Evolutionary conservation across 2,888 invertebrate species (phyloP), one percentile per base, ranked within the genome.

Genomic region (Cotesia congregata): DNA sequence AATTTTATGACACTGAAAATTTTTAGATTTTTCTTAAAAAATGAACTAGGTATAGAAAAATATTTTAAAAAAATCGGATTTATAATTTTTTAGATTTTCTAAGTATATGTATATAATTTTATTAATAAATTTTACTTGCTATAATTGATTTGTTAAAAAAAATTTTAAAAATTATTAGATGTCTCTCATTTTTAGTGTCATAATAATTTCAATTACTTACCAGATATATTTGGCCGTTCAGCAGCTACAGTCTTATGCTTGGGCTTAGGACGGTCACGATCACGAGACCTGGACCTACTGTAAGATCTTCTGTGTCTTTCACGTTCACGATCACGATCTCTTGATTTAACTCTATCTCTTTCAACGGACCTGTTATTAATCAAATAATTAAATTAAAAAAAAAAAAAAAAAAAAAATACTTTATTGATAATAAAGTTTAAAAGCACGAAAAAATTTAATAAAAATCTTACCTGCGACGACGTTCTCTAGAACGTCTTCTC

Each of bases 251-350:
- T 85, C 78, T 89, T 89, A 1, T 86, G 84, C 78, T 90, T 89
- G 0, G 89, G 86, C 79, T 86, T 86, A 17, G 90, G 90, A 78
- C 90, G 90, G 82, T 88, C 91, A 77, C 85, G 88, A 87, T 91
- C 87, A 84, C 89, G 83, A 85, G 90, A 88, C 86, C 90, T 84
- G 80, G 90, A 85, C 88, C 90, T 85, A 82, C 88, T 85, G 86
- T 90, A 89, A 80, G 90, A 86, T 88, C 90, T 85, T 82, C 91
- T 88, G 50, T 91, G 91, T 76, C 91, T 87, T 6, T 91, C 91
- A 69, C 91, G 86, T 38, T 83, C 92, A 83, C 71, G 91, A 87
- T 90, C 90, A 78, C 90, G 87, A 74, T 91, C 90, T 80, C 91
- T 84, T 0, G 87, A 88, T 76, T 87, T 88, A 12, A 80, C 87